These are phyloP conservation scores for Argynnis bischoffii DNA, from an alignment of 2,888 invertebrate species.

Conservation along the genomic window DNA sequence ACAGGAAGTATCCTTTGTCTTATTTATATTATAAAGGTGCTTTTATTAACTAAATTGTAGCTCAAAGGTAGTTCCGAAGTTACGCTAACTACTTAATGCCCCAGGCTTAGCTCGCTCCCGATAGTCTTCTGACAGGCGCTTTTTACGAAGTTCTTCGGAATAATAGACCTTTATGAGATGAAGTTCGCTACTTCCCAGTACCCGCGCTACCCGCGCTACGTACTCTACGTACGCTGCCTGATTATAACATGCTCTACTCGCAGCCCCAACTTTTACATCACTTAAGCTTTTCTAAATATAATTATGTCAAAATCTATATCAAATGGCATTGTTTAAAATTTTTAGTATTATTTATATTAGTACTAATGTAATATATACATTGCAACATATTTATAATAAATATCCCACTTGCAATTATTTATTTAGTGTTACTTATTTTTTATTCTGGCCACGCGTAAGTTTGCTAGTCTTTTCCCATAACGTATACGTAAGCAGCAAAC, in stretches of 20 bases:
- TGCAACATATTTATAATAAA: too few species aligned
- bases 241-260: background rate
- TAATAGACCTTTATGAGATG: conserved; percentile 28
- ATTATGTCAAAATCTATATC: conserved; percentile 10
- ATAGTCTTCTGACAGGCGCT: conserved; percentile 32
- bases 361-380: too few species aligned
- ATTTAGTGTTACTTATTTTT: too few species aligned
- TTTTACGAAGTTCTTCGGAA: conserved; percentile 27
- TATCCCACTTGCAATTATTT: too few species aligned
- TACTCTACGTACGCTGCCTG: conserved; percentile 4
- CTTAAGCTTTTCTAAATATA: conserved; percentile 17
- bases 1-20: conserved; percentile 11
- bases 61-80: conserved; percentile 24
- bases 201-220: background rate
- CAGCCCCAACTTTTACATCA: conserved; percentile 5
- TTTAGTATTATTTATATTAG: background rate
- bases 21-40: conserved; percentile 14
- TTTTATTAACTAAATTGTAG: conserved; percentile 17
- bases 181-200: conserved; percentile 11
- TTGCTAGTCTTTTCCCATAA: too few species aligned
- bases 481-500: too few species aligned
- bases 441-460: too few species aligned
- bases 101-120: conserved; percentile 23
- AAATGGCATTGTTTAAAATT: background rate
- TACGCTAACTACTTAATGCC: conserved; percentile 30